Base-by-base conservation (phyloP, 1,140 invertebrate species). In the Lineus longissimus region DNA sequence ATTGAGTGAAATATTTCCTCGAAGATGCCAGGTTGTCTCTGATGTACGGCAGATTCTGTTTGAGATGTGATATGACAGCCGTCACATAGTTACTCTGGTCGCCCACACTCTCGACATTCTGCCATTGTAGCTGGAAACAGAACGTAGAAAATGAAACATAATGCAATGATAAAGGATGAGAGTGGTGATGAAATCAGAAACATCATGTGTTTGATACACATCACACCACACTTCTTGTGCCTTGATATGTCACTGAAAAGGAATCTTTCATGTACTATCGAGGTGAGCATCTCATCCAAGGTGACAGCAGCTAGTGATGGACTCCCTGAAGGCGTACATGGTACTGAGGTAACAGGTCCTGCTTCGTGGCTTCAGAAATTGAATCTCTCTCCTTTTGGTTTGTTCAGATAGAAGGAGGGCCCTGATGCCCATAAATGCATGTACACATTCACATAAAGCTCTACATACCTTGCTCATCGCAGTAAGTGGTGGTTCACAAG, bases 1-100 rank as follows among this genome's bases (percentile, higher is more conserved):
- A 94, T 79, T 98, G 93, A 0, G 95, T 98, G 79, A 98, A 99
- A 81, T 98, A 98, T 85, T 98, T 99, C 40, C 95, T 84, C 0
- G 95, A 95, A 19, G 92, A 92, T 0, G 92, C 87, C n/a, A 99
- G 84, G 76, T 94, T 91, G 75, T 98, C 94, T 63, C 97, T 80
- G 13, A 99, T 88, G 7, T 90, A 83, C 0, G 96, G 96, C 55
- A 99, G 88, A 0, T 91, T 90, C 72, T 90, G 88, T 76, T 93
- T 90, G 4, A 98, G 85, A 77, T 97, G 92, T 63, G 87, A 85
- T 1, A 92, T 89, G 23, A 99, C 92, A 11, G 90, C 89, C 17
- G 91, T 92, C 0, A 99, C 91, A 80, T 98, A 99, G 11, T 89
- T 86, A 81, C 94, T 97, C 83, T 98, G 95, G 80, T 99, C 97